Evolutionary conservation across 2,888 invertebrate genomes (phyloP), one percentile per base, ranked within the genome.

Genomic region (Polia nebulosa): DNA sequence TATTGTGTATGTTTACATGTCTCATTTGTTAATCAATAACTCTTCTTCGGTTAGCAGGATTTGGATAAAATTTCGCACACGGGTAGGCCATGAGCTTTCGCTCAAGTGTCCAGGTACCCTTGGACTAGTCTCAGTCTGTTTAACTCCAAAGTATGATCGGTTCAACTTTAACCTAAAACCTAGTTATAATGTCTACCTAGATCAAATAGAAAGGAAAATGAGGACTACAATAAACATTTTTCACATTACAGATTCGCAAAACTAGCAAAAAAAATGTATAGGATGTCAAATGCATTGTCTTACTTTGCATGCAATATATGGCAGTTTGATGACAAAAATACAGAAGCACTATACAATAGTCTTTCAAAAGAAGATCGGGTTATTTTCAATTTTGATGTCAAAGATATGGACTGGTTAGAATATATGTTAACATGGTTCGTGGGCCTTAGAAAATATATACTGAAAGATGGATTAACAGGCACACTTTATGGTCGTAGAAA

Each of bases 321-420:
- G 76, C 17, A 47, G 0, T 70, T 70, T 22, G 52, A 53, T 0
- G 52, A 76, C 8, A 4, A n/a, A 53, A 70, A 70, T 3, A 70
- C 68, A 5, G 45, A 11, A 25, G 8, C 20, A 15, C 27, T 75
- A 17, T 45, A 39, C 13, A 13, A 15, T 1, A 75, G 20, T 34
- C 67, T 70, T 25, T 47, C 69, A 9, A 36, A 25, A 22, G 76
- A 25, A 3, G 69, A 70, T 13, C 29, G 15, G 9, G 0, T 9
- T 3, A 66, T 75, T 20, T 75, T 70, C 15, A 52, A 75, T 17
- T 75, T 75, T 44, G 44, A 70, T 7, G 3, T 39, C 5, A 45
- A 29, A 11, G 1, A 53, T 15, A 17, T 69, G 8, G 20, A 65
- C 25, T 66, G 76, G 67, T 0, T 1, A 22, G 76, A 66, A 3